Evolutionary conservation across 2,888 invertebrate species (phyloP), one percentile per base, ranked within the genome.

Genomic region (Tubulanus polymorphus): DNA sequence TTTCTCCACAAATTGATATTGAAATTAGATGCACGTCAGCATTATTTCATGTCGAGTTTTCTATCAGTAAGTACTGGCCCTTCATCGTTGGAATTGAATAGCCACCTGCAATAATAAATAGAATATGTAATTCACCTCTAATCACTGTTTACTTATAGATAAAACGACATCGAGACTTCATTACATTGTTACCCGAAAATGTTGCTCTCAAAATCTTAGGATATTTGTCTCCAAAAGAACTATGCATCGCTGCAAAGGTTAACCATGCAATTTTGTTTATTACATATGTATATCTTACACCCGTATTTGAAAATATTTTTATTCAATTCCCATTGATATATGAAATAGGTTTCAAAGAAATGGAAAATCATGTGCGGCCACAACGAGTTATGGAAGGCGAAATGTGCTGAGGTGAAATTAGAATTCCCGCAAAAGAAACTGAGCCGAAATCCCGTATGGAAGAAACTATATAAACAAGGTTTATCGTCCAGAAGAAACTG

Each of bases 1-100:
- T 75, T 75, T 62, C 68, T 74, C 18, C 71, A 72, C 60, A 73
- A 74, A 56, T 56, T 74, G 32, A 51, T 75, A 41, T 60, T 73
- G 46, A 72, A 70, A 54, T 57, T 75, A 35, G 75, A 74, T 53
- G 69, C 69, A 2, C 54, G 75, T 53, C 71, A 74, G 46, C 73
- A 73, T 56, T 74, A 71, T 56, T 75, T 71, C 57, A 62, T 75
- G 23, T 71, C 73, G 27, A 72, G 67, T 51, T 65, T 73, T 53
- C 59, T 75, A 25, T 60, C 69, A 25, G 74, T 74, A 63, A 66
- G 71, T 20, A 8, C 6, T 23, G 41, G 6, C n/a, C 10, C 35
- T 10, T n/a, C n/a, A 32, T n/a, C n/a, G 10, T 32, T 32, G 35
- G n/a, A 32, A n/a, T 32, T 12, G 10, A 32, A 32, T 32, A n/a